Conservation (phyloP, 2,888 invertebrate genomes). For the Melanostoma scalare region DNA sequence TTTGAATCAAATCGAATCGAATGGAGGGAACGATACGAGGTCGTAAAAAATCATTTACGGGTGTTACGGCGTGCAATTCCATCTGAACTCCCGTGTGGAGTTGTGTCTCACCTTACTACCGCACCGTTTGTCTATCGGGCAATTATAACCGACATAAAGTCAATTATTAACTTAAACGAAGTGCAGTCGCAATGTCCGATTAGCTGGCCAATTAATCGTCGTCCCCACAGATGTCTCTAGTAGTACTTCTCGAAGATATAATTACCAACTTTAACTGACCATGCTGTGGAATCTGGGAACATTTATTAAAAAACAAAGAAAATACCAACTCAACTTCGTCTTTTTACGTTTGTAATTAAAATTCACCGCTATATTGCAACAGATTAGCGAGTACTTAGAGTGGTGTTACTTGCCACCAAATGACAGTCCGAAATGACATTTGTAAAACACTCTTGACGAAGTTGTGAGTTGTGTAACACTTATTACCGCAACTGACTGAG, state of each 20-base stretch:
- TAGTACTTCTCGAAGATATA: conserved; percentile 44
- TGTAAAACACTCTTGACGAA: conserved; percentile 45
- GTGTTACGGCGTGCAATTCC: conserved; percentile 40
- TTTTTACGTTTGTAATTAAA: conserved; percentile 47
- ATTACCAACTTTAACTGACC: conserved; percentile 27
- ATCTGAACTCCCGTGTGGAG: conserved; percentile 40
- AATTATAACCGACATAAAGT: conserved; percentile 67
- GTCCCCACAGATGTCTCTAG: conserved; percentile 64
- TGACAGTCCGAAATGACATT: conserved; percentile 53
- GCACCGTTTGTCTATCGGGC: conserved; percentile 63
- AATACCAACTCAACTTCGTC: conserved; percentile 38
- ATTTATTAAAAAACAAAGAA: conserved; percentile 39
- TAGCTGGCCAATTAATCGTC: conserved; percentile 67
- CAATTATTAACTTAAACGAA: conserved; percentile 70
- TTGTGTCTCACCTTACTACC: conserved; percentile 22
- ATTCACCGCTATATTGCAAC: conserved; percentile 49
- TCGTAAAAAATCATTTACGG: conserved; percentile 66
- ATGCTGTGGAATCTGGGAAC: conserved; percentile 36
- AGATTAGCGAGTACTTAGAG: conserved; percentile 17
- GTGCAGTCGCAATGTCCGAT: conserved; percentile 53
- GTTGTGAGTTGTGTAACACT: conserved; percentile 39
- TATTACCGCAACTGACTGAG: conserved; percentile 2
- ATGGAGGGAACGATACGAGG: conserved; percentile 9
- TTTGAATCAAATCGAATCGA: conserved; percentile 20
- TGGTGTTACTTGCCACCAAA: conserved; percentile 31